A percentile compares a stretch with the other conserved stretches of the same genome.
Conservation (phyloP, 2,797 vertebrate species). For the Tachyglossus aculeatus region DNA sequence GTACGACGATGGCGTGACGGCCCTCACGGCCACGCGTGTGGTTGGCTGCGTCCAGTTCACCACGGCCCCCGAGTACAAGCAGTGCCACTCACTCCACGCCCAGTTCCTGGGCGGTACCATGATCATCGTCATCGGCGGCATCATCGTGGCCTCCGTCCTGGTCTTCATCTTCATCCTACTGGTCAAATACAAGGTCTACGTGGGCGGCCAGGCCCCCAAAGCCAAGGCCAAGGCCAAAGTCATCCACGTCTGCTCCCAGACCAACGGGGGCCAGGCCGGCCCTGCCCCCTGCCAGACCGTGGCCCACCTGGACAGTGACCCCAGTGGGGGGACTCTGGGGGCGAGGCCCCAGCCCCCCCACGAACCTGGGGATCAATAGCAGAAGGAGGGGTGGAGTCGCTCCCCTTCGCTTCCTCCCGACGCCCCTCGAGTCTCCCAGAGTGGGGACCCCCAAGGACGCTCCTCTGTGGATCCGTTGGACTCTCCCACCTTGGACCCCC, state of each 20-base stretch:
- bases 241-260: conserved; percentile 59
- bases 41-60: conserved; percentile 66
- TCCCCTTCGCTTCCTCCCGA: too few relatives aligned
- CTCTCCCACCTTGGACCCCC: too few relatives aligned
- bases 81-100: conserved; percentile 44
- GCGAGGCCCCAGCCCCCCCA: too few relatives aligned
- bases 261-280: conserved; percentile 34
- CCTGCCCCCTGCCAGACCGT: too few relatives aligned
- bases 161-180: conserved; percentile 65
- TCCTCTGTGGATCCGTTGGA: too few relatives aligned
- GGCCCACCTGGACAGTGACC: too few relatives aligned
- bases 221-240: too few relatives aligned
- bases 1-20: conserved; percentile 49
- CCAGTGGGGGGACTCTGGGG: too few relatives aligned
- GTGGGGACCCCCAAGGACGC: too few relatives aligned
- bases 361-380: too few relatives aligned
- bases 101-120: conserved; percentile 61
- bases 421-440: too few relatives aligned
- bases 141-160: conserved; percentile 59
- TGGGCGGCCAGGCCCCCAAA: conserved; percentile 52
- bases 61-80: conserved; percentile 33
- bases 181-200: conserved; percentile 64
- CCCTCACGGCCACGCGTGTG: conserved; percentile 56
- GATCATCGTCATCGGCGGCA: conserved; percentile 61
- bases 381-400: too few relatives aligned